These are phyloP conservation scores for Saturnia pavonia DNA, from an alignment of 2,888 invertebrate genomes.

Conservation along the genomic window DNA sequence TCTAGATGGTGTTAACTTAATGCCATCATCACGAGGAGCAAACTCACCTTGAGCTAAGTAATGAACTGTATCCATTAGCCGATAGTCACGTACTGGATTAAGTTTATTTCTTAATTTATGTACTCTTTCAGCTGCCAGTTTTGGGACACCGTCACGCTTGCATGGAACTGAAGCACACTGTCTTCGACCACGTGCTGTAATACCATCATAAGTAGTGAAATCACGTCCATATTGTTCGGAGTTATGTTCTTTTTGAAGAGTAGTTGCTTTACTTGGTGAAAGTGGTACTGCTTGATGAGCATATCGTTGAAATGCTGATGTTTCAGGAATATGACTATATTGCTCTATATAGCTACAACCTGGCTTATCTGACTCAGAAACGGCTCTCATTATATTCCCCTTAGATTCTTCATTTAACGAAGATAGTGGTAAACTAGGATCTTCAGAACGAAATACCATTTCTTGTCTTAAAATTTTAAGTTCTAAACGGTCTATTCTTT, in stretches of 20 bases:
- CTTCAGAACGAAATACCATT: slow-evolving; percentile 65
- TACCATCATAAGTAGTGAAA: slow-evolving; percentile 73
- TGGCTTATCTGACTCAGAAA: slow-evolving; percentile 48
- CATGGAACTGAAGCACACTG: slow-evolving; percentile 73
- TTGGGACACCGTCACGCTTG: slow-evolving; percentile 64
- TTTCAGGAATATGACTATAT: slow-evolving; percentile 73
- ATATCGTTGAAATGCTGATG: slow-evolving; percentile 72
- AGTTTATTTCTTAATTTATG: slow-evolving; percentile 74
- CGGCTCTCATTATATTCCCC: slow-evolving; percentile 45
- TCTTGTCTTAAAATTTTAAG: slow-evolving; percentile 65
- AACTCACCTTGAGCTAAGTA: slow-evolving; percentile 78
- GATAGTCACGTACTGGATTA: slow-evolving; percentile 73
- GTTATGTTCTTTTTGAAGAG: slow-evolving; percentile 70
- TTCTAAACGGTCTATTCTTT: slow-evolving; percentile 63
- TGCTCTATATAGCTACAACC: slow-evolving; percentile 73
- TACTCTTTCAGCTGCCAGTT: slow-evolving; percentile 69
- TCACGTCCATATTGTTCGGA: slow-evolving; percentile 75
- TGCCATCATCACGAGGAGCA: slow-evolving; percentile 75
- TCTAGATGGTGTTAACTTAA: slow-evolving; percentile 72
- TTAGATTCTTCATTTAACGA: slow-evolving; percentile 65
- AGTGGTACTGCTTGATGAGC: slow-evolving; percentile 60
- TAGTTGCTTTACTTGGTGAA: slow-evolving; percentile 65
- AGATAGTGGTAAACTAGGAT: slow-evolving; percentile 56
- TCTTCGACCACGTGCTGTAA: slow-evolving; percentile 68
- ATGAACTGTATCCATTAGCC: slow-evolving; percentile 76